Evolutionary conservation across 2,113 vertebrate species (phyloP), one percentile per base, ranked within the genome.

Genomic region (Stomatorhinus ivindoensis): DNA sequence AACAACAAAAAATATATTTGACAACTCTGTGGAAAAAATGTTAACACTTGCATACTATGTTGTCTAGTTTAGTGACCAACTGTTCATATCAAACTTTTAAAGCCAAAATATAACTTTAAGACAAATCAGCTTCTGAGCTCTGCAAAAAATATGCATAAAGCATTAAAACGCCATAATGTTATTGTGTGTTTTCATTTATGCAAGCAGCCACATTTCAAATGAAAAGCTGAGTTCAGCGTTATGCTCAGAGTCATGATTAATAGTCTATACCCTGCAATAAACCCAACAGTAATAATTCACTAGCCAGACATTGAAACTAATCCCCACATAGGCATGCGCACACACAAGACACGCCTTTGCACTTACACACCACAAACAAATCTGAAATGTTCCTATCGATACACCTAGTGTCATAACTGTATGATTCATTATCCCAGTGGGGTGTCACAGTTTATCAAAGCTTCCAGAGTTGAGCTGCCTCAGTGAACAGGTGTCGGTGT

Each of bases 121-220:
- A 48, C 44, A 86, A 35, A 47, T 39, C 5, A 15, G 42, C 47
- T 86, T 86, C n/a, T 35, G n/a, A 51, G 27, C 47, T n/a, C 84
- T 7, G 9, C 13, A 17, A 48, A 19, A 48, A 88, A 80, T 42
- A 31, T 88, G 47, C 73, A 80, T 88, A 76, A 88, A 44, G 27
- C 42, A 76, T 80, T 50, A 82, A 88, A 88, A 80, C 13, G 4
- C 27, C 7, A 51, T 47, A 82, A 24, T 35, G 69, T 55, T 55
- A 88, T 21, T 88, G 47, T 88, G 47, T 88, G 47, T 88, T 50
- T n/a, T 86, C 85, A 86, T 50, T 51, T 84, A n/a, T 84, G 42
- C 35, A 85, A 85, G 48, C 4, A 51, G 27, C 13, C n/a, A 15
- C 24, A 53, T 86, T 86, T 50, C 13, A 51, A 51, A 44, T 86